Evolutionary conservation across 92 coral and sea anemone species (phyloP), one percentile per base, ranked within the genome.

Genomic region (Umimayanthus kanabou): DNA sequence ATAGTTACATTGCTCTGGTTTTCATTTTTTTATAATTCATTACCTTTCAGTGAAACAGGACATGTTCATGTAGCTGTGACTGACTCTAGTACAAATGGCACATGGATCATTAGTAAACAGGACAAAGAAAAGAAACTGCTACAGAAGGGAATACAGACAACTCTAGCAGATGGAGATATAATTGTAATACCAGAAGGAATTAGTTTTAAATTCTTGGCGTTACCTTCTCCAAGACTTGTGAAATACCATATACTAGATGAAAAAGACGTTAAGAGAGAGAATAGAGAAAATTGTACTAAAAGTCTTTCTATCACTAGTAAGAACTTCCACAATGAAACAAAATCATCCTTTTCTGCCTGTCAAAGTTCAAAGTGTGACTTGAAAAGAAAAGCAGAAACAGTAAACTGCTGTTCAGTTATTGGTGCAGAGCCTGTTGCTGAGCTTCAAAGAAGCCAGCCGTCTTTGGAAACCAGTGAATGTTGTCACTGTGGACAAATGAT

Each of bases 31-130:
- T 64, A 15, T 22, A 20, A 5, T 79, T 85, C 70, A 71, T 49
- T 73, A 42, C 65, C 69, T 83, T 85, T 58, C 29, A 64, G 79
- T 22, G 39, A 20, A 76, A 18, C 73, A 67, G 85, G n/a, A 53
- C 26, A 5, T 20, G 4, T 45, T n/a, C 39, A 11, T 25, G 89
- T 89, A 45, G 18, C 80, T 9, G 75, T 89, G 26, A 45, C 92
- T 55, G 92, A 89, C 69, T 88, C 69, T 85, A 89, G 92, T 76
- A 49, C 92, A 67, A 89, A 89, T 78, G 92, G 92, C 30, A 89
- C 92, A 50, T 89, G 89, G 89, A 78, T 89, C 33, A 25, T 70
- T 23, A 75, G 77, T 29, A 65, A 73, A 88, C 22, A 23, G 16
- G 80, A 79, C 3, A 79, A 65, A n/a, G 39, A 58, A 40, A 49